Evolutionary conservation across 53 echinoderm and acorn worm species (phyloP), one percentile per base, ranked within the genome.

Genomic region (Hippasteria phrygiana): DNA sequence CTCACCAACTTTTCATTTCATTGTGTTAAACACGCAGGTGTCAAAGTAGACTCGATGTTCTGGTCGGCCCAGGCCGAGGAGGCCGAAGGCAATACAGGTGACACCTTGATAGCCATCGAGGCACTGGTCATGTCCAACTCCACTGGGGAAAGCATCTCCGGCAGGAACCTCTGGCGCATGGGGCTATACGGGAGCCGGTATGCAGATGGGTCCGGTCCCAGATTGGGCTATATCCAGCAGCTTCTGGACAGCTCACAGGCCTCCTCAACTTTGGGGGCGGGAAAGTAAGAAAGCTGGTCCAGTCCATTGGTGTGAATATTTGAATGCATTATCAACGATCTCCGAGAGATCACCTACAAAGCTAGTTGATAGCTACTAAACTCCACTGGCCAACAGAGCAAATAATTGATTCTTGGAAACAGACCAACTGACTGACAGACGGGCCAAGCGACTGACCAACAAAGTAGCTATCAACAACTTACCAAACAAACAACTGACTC

Each of bases 141-240:
- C 17, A 65, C 45, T 36, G 74, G 79, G 11, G 90, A 90, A 53
- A 73, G 77, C 78, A 90, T 93, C 56, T 73, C 62, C 4, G 93
- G 93, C 35, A 51, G 40, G 40, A 83, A 84, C 51, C 82, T 81
- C 4, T 90, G 90, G 90, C 54, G 82, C 7, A 43, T 90, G 31
- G 90, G 90, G 27, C 18, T 81, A 16, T 90, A 70, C 63, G 90
- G 73, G 27, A 90, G 90, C 36, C 36, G 18, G 18, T 55, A 42
- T 28, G 38, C 53, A 1, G 56, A 79, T 54, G 90, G 90, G n/a
- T 56, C 62, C 3, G 90, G 73, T 24, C 82, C 81, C 5, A 50
- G 82, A 39, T 34, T 72, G 18, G 80, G 81, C 26, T 81, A 82
- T 45, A 36, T 81, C 18, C 62, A 73, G 0, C 90, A 90, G 47